Evolutionary conservation across 1,140 invertebrate genomes (phyloP).

Genomic region (Drosophila orena): DNA sequence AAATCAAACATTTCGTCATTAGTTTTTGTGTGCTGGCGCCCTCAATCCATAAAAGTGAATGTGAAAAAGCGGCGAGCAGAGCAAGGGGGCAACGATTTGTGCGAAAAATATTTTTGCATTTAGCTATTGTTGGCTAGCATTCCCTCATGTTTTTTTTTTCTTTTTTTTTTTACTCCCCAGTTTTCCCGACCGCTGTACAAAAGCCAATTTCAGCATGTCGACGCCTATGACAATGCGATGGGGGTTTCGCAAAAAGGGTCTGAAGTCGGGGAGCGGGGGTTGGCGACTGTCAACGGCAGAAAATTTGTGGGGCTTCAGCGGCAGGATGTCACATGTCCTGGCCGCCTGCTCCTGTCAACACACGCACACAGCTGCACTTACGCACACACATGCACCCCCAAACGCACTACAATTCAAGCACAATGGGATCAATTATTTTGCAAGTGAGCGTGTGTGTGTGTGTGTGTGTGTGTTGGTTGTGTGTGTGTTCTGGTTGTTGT

Average conservation of each 20-base stretch:
- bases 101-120: constrained; percentile 54
- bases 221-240: constrained; percentile 55
- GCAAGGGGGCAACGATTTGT: constrained; percentile 31
- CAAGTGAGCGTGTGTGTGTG: constrained; percentile 7
- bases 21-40: constrained; percentile 50
- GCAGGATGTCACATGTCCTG: constrained; percentile 56
- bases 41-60: constrained; percentile 39
- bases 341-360: constrained; percentile 64
- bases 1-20: constrained; percentile 69
- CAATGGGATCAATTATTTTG: constrained; percentile 82
- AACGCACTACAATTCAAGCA: constrained; percentile 68
- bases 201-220: constrained; percentile 61
- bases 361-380: constrained; percentile 24
- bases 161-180: no score
- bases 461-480: constrained; percentile 28
- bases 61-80: constrained; percentile 46
- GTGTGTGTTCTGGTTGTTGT: constrained; percentile 39
- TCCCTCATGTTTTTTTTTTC: background rate
- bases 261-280: no score
- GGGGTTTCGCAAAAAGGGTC: background rate
- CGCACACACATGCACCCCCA: background rate
- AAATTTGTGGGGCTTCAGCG: constrained; percentile 60
- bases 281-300: constrained; percentile 62
- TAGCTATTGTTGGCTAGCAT: constrained; percentile 33
- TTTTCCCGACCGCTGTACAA: constrained; percentile 17